A percentile compares a stretch with the other conserved stretches of the same genome.
These are phyloP conservation scores for Parnassius apollo DNA, from an alignment of 2,888 invertebrate species.

Conservation along the genomic window DNA sequence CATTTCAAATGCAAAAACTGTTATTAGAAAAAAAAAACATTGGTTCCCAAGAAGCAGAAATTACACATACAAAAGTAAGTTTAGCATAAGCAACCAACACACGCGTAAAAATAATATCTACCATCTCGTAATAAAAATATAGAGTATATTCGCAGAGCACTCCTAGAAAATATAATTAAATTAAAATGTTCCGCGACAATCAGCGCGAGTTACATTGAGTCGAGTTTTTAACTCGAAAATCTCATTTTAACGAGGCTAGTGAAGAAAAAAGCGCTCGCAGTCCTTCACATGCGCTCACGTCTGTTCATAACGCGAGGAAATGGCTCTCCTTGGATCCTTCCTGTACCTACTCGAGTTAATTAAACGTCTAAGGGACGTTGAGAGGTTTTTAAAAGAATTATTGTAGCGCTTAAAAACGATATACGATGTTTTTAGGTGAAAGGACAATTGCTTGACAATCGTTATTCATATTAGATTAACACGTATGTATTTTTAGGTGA, in stretches of 20 bases:
- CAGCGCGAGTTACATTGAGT: slow-evolving; percentile 6
- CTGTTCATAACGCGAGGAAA: slow-evolving; percentile 52
- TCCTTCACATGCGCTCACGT: slow-evolving; percentile 56
- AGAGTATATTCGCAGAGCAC: not conserved
- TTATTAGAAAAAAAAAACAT: too few relatives aligned
- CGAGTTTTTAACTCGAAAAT: slow-evolving; percentile 27
- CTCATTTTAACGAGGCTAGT: slow-evolving; percentile 30
- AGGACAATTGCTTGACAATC: slow-evolving; percentile 1
- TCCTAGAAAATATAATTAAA: slow-evolving; percentile 3
- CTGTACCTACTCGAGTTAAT: slow-evolving; percentile 55
- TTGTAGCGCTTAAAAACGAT: slow-evolving; percentile 35
- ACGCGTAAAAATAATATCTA: too few relatives aligned
- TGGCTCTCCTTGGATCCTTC: slow-evolving; percentile 41
- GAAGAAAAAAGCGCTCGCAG: slow-evolving; percentile 35
- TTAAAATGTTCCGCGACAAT: slow-evolving; percentile 9
- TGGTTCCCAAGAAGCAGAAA: too few relatives aligned
- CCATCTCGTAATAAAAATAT: not conserved
- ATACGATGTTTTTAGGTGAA: slow-evolving; percentile 1
- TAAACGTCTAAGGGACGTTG: slow-evolving; percentile 49
- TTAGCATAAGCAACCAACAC: too few relatives aligned
- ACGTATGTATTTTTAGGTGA: too few relatives aligned
- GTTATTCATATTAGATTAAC: too few relatives aligned
- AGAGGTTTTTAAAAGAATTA: slow-evolving; percentile 46
- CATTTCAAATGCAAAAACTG: too few relatives aligned
- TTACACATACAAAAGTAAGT: too few relatives aligned